A percentile compares a stretch with the other conserved stretches of the same genome.
Evolutionary conservation across 2,797 vertebrate genomes (phyloP).

Genomic region (Urophycis tenuis): DNA sequence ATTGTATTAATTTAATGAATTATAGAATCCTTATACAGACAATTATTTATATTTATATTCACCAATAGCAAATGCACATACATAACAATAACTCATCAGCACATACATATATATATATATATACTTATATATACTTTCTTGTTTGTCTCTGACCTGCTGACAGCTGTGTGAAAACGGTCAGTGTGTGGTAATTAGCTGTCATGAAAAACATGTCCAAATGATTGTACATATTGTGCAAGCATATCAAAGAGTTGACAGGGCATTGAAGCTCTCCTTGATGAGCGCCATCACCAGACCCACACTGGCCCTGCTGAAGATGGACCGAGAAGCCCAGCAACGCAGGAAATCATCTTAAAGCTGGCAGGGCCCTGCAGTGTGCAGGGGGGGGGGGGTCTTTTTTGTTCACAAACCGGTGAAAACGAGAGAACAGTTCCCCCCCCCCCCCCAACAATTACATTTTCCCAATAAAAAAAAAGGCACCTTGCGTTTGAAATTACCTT

Average conservation of each 20-base stretch:
- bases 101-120: no score
- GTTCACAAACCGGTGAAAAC: background rate
- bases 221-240: background rate
- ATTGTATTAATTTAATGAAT: no score
- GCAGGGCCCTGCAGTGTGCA: background rate
- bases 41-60: no score
- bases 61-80: no score
- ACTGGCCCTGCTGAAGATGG: background rate
- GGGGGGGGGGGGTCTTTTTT: no score
- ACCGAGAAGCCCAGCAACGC: background rate
- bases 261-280: background rate
- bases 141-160: background rate
- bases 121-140: background rate
- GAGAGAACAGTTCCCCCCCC: background rate
- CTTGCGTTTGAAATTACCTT: background rate
- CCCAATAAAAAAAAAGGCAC: background rate
- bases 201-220: no score
- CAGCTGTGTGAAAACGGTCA: background rate
- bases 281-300: background rate
- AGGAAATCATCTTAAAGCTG: background rate
- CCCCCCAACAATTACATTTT: background rate
- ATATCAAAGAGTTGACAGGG: background rate
- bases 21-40: no score
- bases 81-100: no score
- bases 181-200: background rate